Evolutionary conservation across 1,140 invertebrate species (phyloP), one percentile per base, ranked within the genome.

Genomic region (Idris sp.): DNA sequence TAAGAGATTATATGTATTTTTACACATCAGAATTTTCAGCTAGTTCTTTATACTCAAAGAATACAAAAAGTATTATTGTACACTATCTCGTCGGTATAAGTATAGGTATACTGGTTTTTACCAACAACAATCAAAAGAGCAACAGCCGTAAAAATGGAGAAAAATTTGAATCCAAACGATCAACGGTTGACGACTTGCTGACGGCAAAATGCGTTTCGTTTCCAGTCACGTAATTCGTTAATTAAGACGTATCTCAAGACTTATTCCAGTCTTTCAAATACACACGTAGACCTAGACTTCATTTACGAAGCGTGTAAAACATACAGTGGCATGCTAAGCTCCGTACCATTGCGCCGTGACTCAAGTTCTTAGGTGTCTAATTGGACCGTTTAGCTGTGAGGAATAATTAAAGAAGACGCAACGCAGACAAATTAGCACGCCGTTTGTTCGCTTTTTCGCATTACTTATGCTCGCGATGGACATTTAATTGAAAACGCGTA

Each of bases 311-410:
- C 26, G 46, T 51, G 71, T 74, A 74, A 67, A 74, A 74, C 71
- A 67, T 74, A 59, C 54, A 65, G 46, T 53, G 35, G 30, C 31
- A 9, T 10, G 19, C 30, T 38, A 46, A 59, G 40, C 33, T 25
- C 41, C 18, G n/a, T 58, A 44, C 46, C 30, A 67, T 61, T 61
- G 59, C 54, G 10, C 26, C 10, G 26, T 43, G 56, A 64, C 43
- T 41, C 51, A 74, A 74, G 56, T 62, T 74, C 56, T 74, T 62
- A 74, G 22, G 56, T 58, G 58, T 68, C 56, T 74, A 68, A 74
- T 74, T 74, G 56, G 71, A 62, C 40, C 62, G 35, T 74, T 74
- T 74, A 74, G 62, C 48, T 14, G 41, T 48, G 62, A 56, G 36
- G 51, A 68, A 68, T 74, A 74, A 74, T 74, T 74, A 74, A 61